Conservation (phyloP, 2,888 invertebrate species). For the Gari tellinella region DNA sequence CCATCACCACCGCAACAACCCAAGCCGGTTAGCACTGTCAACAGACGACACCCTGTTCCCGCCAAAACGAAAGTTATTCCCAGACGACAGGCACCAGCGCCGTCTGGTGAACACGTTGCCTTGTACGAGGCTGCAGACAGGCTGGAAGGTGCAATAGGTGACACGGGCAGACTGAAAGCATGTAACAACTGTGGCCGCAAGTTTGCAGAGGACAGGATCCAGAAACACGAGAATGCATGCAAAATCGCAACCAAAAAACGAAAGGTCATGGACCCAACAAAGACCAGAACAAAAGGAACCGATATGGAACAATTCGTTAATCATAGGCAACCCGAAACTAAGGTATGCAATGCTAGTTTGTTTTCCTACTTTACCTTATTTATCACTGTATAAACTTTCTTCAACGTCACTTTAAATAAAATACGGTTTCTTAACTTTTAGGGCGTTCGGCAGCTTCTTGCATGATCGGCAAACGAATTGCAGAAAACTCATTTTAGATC, state of each 20-base stretch:
- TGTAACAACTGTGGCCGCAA: constrained; percentile 92
- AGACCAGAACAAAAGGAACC: constrained; percentile 89
- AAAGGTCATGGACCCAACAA: constrained; percentile 80
- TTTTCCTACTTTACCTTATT: too few species aligned
- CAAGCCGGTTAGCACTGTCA: constrained; percentile 37
- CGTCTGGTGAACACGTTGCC: constrained; percentile 47
- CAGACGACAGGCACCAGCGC: constrained; percentile 5
- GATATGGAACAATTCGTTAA: constrained; percentile 87
- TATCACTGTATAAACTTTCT: too few species aligned
- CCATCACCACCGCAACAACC: constrained; percentile 56
- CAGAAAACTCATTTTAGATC: too few species aligned
- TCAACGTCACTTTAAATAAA: too few species aligned
- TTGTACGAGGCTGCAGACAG: constrained; percentile 59
- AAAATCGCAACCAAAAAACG: constrained; percentile 76
- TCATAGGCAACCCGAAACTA: constrained; percentile 27
- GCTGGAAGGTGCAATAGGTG: constrained; percentile 59
- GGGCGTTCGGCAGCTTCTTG: too few species aligned
- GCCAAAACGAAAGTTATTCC: constrained; percentile 1
- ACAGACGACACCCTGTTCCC: constrained; percentile 32
- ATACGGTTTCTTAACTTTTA: too few species aligned
- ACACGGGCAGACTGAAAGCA: constrained; percentile 83
- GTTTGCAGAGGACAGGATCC: constrained; percentile 91
- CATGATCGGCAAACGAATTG: too few species aligned
- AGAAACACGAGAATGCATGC: constrained; percentile 80
- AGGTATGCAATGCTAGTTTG: constrained; percentile 42